These are phyloP conservation scores for Ictalurus punctatus DNA, from an alignment of 2,113 vertebrate species.

Conservation along the genomic window DNA sequence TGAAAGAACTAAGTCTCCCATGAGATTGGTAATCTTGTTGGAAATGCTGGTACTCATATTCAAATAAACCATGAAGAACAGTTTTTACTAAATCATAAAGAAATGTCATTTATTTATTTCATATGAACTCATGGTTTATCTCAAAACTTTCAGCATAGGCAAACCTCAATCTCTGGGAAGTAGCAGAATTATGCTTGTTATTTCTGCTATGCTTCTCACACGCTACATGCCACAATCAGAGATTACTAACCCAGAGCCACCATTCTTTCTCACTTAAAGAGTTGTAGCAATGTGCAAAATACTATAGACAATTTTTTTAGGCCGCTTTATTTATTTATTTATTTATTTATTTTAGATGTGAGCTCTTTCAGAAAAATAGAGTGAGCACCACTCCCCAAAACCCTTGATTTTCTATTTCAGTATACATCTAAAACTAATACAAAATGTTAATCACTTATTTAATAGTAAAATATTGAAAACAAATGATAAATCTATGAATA, in stretches of 20 bases:
- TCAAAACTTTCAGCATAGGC: slow-evolving; percentile 27
- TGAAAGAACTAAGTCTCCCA: neutral
- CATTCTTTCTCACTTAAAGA: neutral
- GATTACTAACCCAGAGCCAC: slow-evolving; percentile 57
- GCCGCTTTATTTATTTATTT: neutral
- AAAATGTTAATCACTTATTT: neutral
- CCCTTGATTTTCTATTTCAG: neutral
- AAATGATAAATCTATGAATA: neutral
- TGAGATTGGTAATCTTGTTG: neutral
- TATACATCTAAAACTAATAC: neutral
- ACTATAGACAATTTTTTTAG: neutral
- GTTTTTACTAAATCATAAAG: neutral
- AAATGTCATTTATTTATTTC: neutral
- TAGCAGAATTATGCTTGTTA: slow-evolving; percentile 28
- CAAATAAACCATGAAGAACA: slow-evolving; percentile 44
- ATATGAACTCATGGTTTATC: slow-evolving; percentile 46
- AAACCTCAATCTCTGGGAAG: slow-evolving; percentile 41
- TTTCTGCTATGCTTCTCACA: slow-evolving; percentile 35
- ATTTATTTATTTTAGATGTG: neutral
- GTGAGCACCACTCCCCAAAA: neutral
- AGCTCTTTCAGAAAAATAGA: neutral
- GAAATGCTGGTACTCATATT: slow-evolving; percentile 18
- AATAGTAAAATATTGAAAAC: neutral
- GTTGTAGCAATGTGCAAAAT: slow-evolving; percentile 1
- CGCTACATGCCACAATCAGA: slow-evolving; percentile 40